Base-by-base conservation (phyloP, 1,140 invertebrate species). In the Drosophila neocordata region DNA sequence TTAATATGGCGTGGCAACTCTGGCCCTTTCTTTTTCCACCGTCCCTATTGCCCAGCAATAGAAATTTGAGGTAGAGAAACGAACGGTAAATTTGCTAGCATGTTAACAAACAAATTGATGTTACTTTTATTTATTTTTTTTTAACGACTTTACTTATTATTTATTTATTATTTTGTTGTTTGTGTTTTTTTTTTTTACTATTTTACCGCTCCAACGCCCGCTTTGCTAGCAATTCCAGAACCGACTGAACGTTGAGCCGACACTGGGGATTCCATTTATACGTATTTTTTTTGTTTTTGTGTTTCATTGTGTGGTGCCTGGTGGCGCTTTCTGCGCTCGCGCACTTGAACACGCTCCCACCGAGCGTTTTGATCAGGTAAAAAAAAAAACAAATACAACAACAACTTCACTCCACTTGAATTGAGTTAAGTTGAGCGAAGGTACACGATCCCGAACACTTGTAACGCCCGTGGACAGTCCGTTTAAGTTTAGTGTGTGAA, bases 201-300 rank as follows among this genome's bases (percentile, higher is more conserved):
- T 38, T 37, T 37, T 57, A n/a, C 27, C 57, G 64, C 53, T 59
- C 37, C 58, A 64, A 59, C 73, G 70, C 73, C 71, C 63, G 73
- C 65, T 64, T 61, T 70, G 69, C 53, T 64, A 69, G 58, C 82
- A 81, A 65, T 74, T 66, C 67, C 62, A 84, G 41, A 52, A 80
- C 63, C 69, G 74, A 89, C 85, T 89, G 85, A 89, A 79, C 85
- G 69, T 63, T 80, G 62, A 71, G 69, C 71, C 73, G 73, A 51
- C 65, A 69, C 67, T 85, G 73, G 61, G 41, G 53, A 79, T 79
- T 79, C 73, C 84, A 79, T 88, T 77, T 83, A 88, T 88, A 88
- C 68, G 15, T 18, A 18, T 20, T 8, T 48, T 15, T 18, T 20
- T 48, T 48, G 41, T 48, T n/a, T n/a, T n/a, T 31, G 27, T 6